Evolutionary conservation across 2,113 vertebrate species (phyloP), one percentile per base, ranked within the genome.

Genomic region (Telmatochromis sp.): DNA sequence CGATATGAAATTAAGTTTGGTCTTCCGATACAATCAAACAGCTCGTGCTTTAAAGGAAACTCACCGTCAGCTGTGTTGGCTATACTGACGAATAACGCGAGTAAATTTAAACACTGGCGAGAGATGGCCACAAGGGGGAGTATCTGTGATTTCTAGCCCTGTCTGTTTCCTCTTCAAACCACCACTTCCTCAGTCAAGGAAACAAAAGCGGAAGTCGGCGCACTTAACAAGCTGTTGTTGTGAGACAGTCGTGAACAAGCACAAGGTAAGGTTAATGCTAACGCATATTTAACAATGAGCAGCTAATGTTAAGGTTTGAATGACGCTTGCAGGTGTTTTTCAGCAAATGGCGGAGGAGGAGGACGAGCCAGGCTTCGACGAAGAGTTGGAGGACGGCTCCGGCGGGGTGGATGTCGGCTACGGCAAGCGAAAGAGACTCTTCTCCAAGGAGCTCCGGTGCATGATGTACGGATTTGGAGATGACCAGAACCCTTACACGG

Each of bases 391-490:
- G 6, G 98, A 99, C 10, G 96, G 96, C 4, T 95, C 95, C 58
- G 94, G 97, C 50, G 97, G 98, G 3, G 89, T 96, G 3, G 98
- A 99, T 12, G 96, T 97, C 9, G 97, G 97, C 80, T 98, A 98
- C 75, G 98, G 98, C 11, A 97, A 94, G 89, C 96, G 98, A 87
- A 99, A 99, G 89, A 91, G 98, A 87, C 97, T 99, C 14, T 99
- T 99, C 94, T 99, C 98, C 57, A 99, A 99, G 95, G 98, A 99
- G 92, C 94, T 99, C 19, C 96, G 99, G 3, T 99, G 99, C 86
- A 99, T 99, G 99, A 99, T 99, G 99, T 99, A 99, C 90, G 99
- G 99, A 4, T 99, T 99, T 1, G 99, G 99, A 9, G 99, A 99
- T 58, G 99, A 99, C 93, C 99, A 99, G 96, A 99, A 99, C 92